phyloP scores from a whole-genome alignment of 2,888 invertebrate species.

The Rhingia rostrata region DNA sequence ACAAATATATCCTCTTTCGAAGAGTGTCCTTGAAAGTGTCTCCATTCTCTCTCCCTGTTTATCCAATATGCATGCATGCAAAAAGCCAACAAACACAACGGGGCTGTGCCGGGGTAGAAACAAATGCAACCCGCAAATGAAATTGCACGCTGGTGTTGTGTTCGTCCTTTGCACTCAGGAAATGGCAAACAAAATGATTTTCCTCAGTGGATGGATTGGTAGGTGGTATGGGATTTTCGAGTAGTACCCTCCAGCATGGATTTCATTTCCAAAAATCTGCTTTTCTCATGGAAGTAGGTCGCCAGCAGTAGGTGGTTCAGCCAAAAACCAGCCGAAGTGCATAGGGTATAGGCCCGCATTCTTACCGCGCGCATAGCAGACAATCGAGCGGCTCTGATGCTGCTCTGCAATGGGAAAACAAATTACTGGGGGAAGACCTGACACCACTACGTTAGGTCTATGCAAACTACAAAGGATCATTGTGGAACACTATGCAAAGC shows the following conservation, averaged over 20 bases:
- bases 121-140: slow-evolving; percentile 69
- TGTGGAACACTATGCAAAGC: slow-evolving; percentile 49
- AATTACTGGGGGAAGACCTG: slow-evolving; percentile 51
- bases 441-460: slow-evolving; percentile 19
- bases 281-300: slow-evolving; percentile 60
- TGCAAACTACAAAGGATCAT: slow-evolving; percentile 65
- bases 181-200: slow-evolving; percentile 73
- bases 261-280: slow-evolving; percentile 52
- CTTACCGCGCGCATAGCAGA: slow-evolving; percentile 40
- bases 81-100: not conserved
- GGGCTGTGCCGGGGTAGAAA: slow-evolving; percentile 22
- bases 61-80: slow-evolving; percentile 25
- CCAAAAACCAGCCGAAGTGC: slow-evolving; percentile 31
- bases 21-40: slow-evolving; percentile 70
- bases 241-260: slow-evolving; percentile 35
- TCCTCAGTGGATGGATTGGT: slow-evolving; percentile 31
- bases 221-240: not conserved
- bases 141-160: slow-evolving; percentile 64
- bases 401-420: slow-evolving; percentile 46
- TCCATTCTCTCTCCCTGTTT: not conserved
- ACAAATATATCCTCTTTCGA: slow-evolving; percentile 64
- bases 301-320: slow-evolving; percentile 36
- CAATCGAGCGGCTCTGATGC: slow-evolving; percentile 36
- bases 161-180: slow-evolving; percentile 63
- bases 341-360: slow-evolving; percentile 51